phyloP scores from a whole-genome alignment of 2,797 vertebrate species.

The Astyanax mexicanus region DNA sequence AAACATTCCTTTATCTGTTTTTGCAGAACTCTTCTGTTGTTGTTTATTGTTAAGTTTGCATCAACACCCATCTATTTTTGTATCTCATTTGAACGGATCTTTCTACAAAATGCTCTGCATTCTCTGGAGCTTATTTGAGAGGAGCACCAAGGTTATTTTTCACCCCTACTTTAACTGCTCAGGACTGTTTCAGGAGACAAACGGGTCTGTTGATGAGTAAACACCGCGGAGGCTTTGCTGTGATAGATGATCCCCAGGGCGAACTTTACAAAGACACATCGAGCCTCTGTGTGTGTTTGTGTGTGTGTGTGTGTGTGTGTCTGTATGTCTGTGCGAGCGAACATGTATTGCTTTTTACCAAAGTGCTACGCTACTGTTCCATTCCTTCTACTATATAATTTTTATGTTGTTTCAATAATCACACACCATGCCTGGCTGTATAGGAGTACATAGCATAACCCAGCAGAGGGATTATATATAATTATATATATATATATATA shows the following conservation, averaged over 20 bases:
- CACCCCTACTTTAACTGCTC: slow-evolving; percentile 39
- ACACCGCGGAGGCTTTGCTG: slow-evolving; percentile 22
- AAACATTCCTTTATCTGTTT: too few species aligned
- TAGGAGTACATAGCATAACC: too few species aligned
- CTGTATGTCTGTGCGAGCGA: neutral
- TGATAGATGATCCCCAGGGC: slow-evolving; percentile 29
- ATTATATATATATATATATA: too few species aligned
- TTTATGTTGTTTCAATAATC: neutral
- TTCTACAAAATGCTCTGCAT: slow-evolving; percentile 26
- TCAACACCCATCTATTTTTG: neutral
- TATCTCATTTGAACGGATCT: slow-evolving; percentile 20
- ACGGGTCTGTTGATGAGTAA: slow-evolving; percentile 42
- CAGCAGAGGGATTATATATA: too few species aligned
- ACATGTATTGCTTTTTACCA: neutral
- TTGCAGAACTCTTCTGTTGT: too few species aligned
- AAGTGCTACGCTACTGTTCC: neutral
- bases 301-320: neutral
- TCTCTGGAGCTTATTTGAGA: slow-evolving; percentile 31
- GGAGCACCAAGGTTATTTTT: slow-evolving; percentile 42
- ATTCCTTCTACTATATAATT: neutral
- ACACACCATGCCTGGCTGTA: neutral
- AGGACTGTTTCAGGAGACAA: slow-evolving; percentile 49
- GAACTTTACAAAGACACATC: slow-evolving; percentile 40
- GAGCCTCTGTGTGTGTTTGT: neutral
- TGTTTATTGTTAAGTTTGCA: neutral